A percentile compares a stretch with the other conserved stretches of the same genome.
Conservation (phyloP, 2,113 vertebrate genomes). For the Isurus oxyrinchus region DNA sequence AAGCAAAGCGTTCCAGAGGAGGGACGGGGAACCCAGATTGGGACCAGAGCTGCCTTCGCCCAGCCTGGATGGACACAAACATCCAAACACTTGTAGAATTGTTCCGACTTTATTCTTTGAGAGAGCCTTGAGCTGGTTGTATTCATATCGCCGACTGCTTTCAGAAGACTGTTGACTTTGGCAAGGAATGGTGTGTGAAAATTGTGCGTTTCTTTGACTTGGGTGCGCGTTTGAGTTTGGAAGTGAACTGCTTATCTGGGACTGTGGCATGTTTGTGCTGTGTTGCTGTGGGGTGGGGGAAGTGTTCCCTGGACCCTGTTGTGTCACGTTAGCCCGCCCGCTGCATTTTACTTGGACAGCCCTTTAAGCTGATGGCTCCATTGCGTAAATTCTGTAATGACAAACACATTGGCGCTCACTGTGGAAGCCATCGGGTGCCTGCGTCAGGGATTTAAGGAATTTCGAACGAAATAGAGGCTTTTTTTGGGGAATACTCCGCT, state of each 20-base stretch:
- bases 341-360: background rate
- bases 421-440: slow-evolving; percentile 59
- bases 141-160: background rate
- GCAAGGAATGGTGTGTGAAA: background rate
- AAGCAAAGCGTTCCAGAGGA: background rate
- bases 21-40: background rate
- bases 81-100: background rate
- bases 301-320: background rate
- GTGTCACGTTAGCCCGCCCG: background rate
- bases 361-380: background rate
- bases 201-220: background rate
- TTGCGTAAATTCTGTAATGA: slow-evolving; percentile 56
- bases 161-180: background rate
- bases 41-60: background rate
- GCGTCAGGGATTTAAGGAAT: slow-evolving; percentile 56
- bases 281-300: background rate
- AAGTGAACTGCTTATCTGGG: background rate
- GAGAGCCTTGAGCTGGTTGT: background rate
- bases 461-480: slow-evolving; percentile 41
- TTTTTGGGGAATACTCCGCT: slow-evolving; percentile 36
- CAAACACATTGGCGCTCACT: slow-evolving; percentile 70
- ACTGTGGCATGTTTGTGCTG: background rate
- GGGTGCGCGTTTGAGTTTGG: background rate
- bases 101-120: background rate
- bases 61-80: background rate